These are phyloP conservation scores for Protaetia brevitarsis DNA, from an alignment of 1,140 invertebrate species.

Conservation along the genomic window DNA sequence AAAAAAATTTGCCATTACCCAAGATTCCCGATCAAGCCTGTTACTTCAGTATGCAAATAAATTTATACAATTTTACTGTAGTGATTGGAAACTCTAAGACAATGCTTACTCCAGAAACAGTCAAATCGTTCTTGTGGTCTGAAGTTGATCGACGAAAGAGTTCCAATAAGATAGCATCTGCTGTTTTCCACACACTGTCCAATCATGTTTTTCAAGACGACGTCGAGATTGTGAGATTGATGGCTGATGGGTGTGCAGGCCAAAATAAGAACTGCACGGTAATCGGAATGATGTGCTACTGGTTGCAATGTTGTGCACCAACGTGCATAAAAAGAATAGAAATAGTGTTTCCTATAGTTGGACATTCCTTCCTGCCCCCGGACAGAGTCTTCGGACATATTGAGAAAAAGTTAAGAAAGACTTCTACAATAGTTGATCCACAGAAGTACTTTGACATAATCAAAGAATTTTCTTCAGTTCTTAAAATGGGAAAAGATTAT, in stretches of 20 bases:
- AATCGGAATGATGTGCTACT: constrained; percentile 18
- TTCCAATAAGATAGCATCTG: constrained; percentile 42
- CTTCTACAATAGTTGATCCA: constrained; percentile 4
- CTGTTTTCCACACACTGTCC: constrained; percentile 36
- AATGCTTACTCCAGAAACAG: constrained; percentile 34
- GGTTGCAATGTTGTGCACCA: constrained; percentile 3
- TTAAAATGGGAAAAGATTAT: constrained; percentile 5
- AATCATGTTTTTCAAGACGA: not conserved
- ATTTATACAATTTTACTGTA: constrained; percentile 46
- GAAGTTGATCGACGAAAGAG: constrained; percentile 39
- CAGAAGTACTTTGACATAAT: not conserved
- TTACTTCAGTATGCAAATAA: constrained; percentile 45
- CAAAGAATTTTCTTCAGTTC: not conserved
- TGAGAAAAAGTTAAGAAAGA: constrained; percentile 24
- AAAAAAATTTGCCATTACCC: constrained; percentile 46
- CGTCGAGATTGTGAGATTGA: not conserved
- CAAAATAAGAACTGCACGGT: constrained; percentile 24
- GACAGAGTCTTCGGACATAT: constrained; percentile 28
- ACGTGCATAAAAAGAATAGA: constrained; percentile 10
- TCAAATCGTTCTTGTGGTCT: constrained; percentile 39
- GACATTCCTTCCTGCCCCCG: constrained; percentile 29
- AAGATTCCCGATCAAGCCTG: constrained; percentile 40
- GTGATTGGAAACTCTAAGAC: constrained; percentile 37
- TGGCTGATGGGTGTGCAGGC: constrained; percentile 23
- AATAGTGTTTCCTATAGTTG: constrained; percentile 29